Base-by-base conservation (phyloP, 2,113 vertebrate species). In the Corythornis cristatus region DNA sequence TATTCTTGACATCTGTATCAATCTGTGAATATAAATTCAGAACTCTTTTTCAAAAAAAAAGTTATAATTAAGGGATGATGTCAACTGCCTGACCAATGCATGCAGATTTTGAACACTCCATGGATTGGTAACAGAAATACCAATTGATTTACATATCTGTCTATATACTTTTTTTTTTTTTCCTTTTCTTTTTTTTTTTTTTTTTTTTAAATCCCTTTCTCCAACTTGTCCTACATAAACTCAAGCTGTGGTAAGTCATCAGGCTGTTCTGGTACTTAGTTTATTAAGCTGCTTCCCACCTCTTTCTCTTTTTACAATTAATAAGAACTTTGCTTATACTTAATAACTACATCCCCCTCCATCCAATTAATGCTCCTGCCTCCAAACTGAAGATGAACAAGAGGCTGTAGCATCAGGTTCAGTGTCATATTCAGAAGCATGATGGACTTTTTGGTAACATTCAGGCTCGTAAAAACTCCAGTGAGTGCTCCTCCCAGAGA, bases 331-430 rank as follows among this genome's bases (percentile, higher is more conserved):
- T 2, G 6, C 3, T 88, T 77, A 75, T 26, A 33, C 31, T 56
- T 33, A 23, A 50, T 64, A 86, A 77, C 25, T 43, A 67, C 51
- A 8, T 48, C 33, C 23, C 58, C 53, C 86, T 29, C 22, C 71
- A 79, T 35, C 7, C 45, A 76, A 84, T 45, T 25, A 45, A 57
- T 11, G 22, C 33, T 42, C 42, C 48, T 82, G 58, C 58, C 22
- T 73, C 54, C 61, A 19, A 83, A 35, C 9, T 26, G 28, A 77
- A 43, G 66, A 23, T 15, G 23, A 85, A 25, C 42, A 58, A 54
- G 60, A 90, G 56, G 35, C 15, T 93, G 21, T 7, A 73, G 25
- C 9, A 56, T 6, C 0, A 0, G 0, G 0, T 31, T 65, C 31
- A 48, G n/a, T 1, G 0, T 70, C 67, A 78, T 37, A 37, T 37